These are phyloP conservation scores for Hipparchia semele DNA, from an alignment of 2,888 invertebrate genomes.

Conservation along the genomic window DNA sequence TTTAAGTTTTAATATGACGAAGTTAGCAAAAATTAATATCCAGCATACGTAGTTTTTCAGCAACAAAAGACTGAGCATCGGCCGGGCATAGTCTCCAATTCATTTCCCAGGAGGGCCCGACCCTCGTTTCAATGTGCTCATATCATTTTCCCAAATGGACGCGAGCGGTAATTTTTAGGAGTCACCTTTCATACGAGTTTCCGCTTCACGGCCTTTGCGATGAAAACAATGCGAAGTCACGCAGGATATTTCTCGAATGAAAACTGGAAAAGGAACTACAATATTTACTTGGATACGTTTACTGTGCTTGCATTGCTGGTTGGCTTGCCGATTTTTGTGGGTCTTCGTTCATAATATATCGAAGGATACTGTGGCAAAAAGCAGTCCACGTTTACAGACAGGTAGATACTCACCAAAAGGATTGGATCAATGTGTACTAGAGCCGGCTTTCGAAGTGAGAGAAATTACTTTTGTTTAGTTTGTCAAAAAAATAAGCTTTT, in stretches of 20 bases:
- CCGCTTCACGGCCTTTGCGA: constrained; percentile 18
- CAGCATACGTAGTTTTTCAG: constrained; percentile 18
- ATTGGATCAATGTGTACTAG: too few relatives aligned
- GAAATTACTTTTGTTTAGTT: too few relatives aligned
- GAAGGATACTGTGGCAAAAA: too few relatives aligned
- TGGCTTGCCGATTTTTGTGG: background rate
- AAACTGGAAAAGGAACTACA: background rate
- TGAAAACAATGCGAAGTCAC: constrained; percentile 21
- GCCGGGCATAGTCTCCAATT: constrained; percentile 27
- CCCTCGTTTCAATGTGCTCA: constrained; percentile 33
- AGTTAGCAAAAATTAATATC: constrained; percentile 18
- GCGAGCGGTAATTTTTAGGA: constrained; percentile 29
- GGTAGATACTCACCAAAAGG: too few relatives aligned
- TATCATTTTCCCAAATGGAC: constrained; percentile 36
- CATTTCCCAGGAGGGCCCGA: constrained; percentile 35
- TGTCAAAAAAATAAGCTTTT: too few relatives aligned
- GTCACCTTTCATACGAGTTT: constrained; percentile 27
- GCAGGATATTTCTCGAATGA: constrained; percentile 12
- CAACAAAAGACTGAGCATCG: constrained; percentile 24
- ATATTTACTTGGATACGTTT: background rate
- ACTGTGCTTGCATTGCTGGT: background rate
- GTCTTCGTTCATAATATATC: too few relatives aligned
- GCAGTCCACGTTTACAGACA: too few relatives aligned
- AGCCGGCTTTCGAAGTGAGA: too few relatives aligned
- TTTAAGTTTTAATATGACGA: background rate